Evolutionary conservation across 1,140 invertebrate genomes (phyloP), one percentile per base, ranked within the genome.

Genomic region (Zaprionus ornatus): DNA sequence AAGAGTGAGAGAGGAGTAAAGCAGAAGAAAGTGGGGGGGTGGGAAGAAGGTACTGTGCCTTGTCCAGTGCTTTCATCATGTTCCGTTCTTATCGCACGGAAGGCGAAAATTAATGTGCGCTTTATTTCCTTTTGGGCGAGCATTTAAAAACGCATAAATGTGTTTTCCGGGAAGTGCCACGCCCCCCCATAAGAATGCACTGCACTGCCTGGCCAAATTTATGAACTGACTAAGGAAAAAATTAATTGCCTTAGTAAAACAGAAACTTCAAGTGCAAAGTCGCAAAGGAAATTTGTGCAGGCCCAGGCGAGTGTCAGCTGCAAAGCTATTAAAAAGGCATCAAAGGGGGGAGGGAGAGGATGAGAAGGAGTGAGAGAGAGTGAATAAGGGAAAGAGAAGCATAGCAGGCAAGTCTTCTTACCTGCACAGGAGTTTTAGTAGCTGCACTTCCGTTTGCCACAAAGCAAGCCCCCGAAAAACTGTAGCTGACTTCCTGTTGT

Each of bases 101-200:
- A 70, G 66, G 50, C 74, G 69, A 55, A 73, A 73, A 77, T 77
- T 73, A 73, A 77, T 73, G 69, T 67, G 63, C 70, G 56, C 62
- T 76, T 57, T 52, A 35, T 69, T 72, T 72, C 74, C 68, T 59
- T 45, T 63, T 21, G 32, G 52, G 13, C 65, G 60, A 77, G 78
- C 84, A 81, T 88, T 88, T 88, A 88, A 88, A 85, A 88, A 90
- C 85, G 74, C 84, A 88, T 88, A 88, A 90, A 90, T 88, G 84
- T 81, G 79, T 81, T 78, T 88, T 78, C 85, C 84, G 80, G 72
- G 66, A 40, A n/a, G 25, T 57, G 52, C 52, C 69, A 80, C 73
- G 67, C 63, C 35, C 35, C 1, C 12, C 13, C 9, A 9, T 37
- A 71, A 74, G 77, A 83, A 83, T 17, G 4, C 40, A 40, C 37